Evolutionary conservation across 2,797 vertebrate species (phyloP), one percentile per base, ranked within the genome.

Genomic region (Erithacus rubecula): DNA sequence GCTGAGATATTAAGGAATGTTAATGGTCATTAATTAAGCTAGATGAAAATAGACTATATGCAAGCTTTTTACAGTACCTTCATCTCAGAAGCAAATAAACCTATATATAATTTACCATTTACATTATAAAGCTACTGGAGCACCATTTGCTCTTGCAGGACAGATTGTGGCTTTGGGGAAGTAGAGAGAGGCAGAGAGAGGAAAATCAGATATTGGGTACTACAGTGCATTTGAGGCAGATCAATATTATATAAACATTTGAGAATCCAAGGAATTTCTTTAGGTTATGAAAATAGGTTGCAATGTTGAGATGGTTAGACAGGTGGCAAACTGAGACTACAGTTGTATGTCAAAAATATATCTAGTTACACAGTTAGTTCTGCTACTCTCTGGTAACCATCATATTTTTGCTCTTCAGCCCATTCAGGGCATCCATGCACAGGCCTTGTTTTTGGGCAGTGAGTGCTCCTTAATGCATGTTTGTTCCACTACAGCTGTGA

Each of bases 291-390:
- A 93, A 93, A 92, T 18, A 96, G 47, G 83, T 94, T 96, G 94
- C 89, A 96, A 91, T 95, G 79, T 95, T 94, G 91, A 93, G 76
- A 87, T 36, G 51, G 82, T 87, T 94, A 96, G 93, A 87, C 96
- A 96, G 94, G 87, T 96, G 95, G 95, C 96, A 96, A 96, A 96
- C 93, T 95, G 89, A 96, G 92, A 96, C 93, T 96, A 77, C 82
- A 52, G 15, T 91, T 96, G 83, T 87, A 81, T 92, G 52, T 41
- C 74, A 94, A 94, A 96, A 87, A 37, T 83, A 34, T 5, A 72
- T 81, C 71, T 89, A 82, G 71, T 95, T 94, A 75, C 62, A 77
- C 27, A 39, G 68, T 52, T 94, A 83, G 37, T 92, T 94, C 55
- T 83, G 47, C 87, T 76, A 62, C 65, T 86, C 43, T 34, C 51